Conservation (phyloP, 2,113 vertebrate species). For the Phrynocephalus versicolor region DNA sequence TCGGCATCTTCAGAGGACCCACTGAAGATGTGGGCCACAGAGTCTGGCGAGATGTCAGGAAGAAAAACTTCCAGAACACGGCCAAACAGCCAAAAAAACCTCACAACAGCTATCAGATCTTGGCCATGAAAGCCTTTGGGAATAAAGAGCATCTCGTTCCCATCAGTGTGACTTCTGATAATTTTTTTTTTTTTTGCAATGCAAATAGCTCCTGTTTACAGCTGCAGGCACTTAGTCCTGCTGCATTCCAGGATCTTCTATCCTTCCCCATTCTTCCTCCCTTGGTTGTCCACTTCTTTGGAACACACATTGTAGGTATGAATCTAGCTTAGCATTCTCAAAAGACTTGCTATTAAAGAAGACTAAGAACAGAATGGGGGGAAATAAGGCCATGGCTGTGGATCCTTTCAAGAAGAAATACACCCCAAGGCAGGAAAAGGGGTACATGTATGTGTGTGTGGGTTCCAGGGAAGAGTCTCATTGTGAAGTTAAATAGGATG, state of each 20-base stretch:
- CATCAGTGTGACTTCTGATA: not conserved
- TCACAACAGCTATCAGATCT: too few species aligned
- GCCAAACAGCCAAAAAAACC: too few species aligned
- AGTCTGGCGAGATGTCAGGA: too few species aligned
- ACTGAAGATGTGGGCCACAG: too few species aligned
- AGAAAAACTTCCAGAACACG: too few species aligned
- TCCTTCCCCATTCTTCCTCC: not conserved
- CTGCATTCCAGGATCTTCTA: not conserved
- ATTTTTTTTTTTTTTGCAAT: not conserved
- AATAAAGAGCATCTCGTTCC: not conserved
- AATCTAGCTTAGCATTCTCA: not conserved
- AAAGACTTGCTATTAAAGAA: not conserved
- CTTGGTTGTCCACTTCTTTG: too few species aligned
- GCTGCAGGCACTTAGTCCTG: not conserved
- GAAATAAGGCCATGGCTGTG: not conserved
- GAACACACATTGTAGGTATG: not conserved
- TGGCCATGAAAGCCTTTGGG: too few species aligned
- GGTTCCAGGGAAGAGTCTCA: not conserved
- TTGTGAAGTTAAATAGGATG: not conserved
- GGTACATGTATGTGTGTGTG: not conserved
- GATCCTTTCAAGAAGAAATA: not conserved
- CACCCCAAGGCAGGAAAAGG: not conserved
- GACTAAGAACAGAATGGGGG: not conserved
- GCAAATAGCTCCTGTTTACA: not conserved
- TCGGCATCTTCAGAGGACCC: too few species aligned